Evolutionary conservation across 2,888 invertebrate genomes (phyloP).

Genomic region (Drosophila vallismaia): DNA sequence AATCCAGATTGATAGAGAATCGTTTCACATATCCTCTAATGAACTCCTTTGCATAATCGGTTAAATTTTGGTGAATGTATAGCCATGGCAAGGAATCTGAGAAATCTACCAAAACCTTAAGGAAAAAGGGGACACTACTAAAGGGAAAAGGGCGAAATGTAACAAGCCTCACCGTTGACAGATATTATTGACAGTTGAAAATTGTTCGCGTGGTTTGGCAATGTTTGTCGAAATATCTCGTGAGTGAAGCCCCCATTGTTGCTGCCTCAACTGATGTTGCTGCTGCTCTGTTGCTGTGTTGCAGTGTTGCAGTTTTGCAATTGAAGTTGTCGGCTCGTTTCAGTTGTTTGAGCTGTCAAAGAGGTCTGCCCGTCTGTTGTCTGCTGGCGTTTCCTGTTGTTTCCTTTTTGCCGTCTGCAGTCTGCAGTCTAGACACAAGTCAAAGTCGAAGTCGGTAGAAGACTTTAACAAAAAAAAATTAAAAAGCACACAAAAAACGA

Average conservation of each 20-base stretch:
- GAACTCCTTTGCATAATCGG: too few species aligned
- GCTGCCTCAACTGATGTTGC: neutral
- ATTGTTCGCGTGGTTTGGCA: constrained; percentile 72
- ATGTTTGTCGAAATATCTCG: constrained; percentile 50
- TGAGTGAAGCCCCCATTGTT: constrained; percentile 23
- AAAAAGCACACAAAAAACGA: constrained; percentile 12
- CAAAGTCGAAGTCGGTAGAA: constrained; percentile 60
- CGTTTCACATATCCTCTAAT: too few species aligned
- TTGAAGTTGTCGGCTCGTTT: constrained; percentile 57
- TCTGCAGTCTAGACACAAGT: constrained; percentile 75
- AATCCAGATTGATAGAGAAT: too few species aligned
- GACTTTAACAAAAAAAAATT: constrained; percentile 23
- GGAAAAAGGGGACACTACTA: neutral
- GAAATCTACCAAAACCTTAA: constrained; percentile 7
- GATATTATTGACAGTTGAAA: constrained; percentile 79
- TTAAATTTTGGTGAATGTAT: too few species aligned
- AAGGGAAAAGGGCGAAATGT: neutral
- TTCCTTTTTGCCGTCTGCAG: constrained; percentile 72
- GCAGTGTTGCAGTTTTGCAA: constrained; percentile 41
- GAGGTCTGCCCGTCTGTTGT: constrained; percentile 69
- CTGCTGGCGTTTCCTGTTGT: constrained; percentile 61
- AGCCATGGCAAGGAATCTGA: too few species aligned
- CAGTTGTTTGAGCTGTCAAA: constrained; percentile 74
- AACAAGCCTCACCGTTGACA: constrained; percentile 47
- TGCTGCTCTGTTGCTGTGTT: constrained; percentile 21